Evolutionary conservation across 2,113 vertebrate species (phyloP).

Genomic region (Piaya cayana): DNA sequence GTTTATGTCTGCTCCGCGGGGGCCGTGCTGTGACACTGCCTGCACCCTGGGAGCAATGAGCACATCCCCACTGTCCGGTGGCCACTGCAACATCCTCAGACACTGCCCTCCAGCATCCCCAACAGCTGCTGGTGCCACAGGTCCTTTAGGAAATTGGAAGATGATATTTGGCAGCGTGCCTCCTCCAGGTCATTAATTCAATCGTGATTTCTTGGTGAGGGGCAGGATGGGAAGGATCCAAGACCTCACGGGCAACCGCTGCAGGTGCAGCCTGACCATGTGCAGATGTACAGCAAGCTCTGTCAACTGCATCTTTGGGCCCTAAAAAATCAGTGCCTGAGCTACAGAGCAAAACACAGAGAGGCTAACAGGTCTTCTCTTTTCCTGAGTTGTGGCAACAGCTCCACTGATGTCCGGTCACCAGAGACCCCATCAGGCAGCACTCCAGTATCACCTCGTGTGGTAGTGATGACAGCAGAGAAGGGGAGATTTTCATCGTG

Average conservation of each 20-base stretch:
- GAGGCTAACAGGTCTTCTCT: neutral
- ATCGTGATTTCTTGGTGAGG: neutral
- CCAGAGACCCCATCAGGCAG: neutral
- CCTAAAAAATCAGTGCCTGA: neutral
- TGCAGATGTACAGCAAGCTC: accelerated
- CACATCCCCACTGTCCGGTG: neutral
- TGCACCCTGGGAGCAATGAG: neutral
- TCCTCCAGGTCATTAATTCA: neutral
- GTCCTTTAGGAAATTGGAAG: neutral
- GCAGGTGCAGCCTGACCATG: accelerated
- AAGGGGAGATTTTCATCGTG: neutral
- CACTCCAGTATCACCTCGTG: accelerated
- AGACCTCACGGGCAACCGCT: neutral
- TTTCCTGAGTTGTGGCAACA: neutral
- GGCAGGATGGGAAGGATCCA: neutral
- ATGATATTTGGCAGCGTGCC: neutral
- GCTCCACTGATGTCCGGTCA: neutral
- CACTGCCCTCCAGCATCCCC: neutral
- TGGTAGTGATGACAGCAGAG: neutral
- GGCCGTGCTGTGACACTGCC: neutral
- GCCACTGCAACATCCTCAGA: neutral
- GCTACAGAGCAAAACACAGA: neutral
- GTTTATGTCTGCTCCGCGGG: neutral
- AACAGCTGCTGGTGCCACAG: neutral
- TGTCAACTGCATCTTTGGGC: neutral